phyloP scores from a whole-genome alignment of 92 coral and sea anemone genomes.

The Phenganax marumi region DNA sequence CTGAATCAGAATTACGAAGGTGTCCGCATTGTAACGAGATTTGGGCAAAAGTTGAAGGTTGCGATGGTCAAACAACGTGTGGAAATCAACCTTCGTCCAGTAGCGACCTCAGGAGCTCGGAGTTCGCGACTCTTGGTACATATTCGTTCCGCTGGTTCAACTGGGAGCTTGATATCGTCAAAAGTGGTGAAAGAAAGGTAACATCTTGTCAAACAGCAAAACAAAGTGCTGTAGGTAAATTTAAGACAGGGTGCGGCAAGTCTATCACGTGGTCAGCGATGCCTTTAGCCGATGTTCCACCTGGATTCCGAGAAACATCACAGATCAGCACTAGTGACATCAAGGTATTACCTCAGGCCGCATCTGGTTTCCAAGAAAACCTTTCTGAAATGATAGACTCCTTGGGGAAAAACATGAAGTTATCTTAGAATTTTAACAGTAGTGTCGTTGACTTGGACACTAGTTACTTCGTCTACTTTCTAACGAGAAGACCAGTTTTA shows the following conservation, averaged over 20 bases:
- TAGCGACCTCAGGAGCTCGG: slow-evolving; percentile 47
- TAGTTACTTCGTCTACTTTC: no score
- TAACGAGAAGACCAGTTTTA: no score
- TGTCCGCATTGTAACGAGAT: slow-evolving; percentile 45
- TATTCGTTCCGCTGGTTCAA: slow-evolving; percentile 40
- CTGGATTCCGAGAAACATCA: slow-evolving; percentile 39
- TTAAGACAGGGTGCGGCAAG: slow-evolving; percentile 36
- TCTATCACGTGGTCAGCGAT: slow-evolving; percentile 43
- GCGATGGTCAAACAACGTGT: slow-evolving; percentile 50
- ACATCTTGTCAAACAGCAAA: neutral
- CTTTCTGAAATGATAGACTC: slow-evolving; percentile 22
- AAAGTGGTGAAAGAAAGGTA: neutral
- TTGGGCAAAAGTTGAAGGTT: slow-evolving; percentile 51
- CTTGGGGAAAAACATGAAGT: neutral
- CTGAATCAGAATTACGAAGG: slow-evolving; percentile 50
- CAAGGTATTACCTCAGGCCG: slow-evolving; percentile 38
- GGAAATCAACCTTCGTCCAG: slow-evolving; percentile 30
- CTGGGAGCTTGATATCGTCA: neutral
- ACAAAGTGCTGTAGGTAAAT: neutral
- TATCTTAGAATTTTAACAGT: no score
- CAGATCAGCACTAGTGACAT: slow-evolving; percentile 49
- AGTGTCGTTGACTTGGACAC: no score
- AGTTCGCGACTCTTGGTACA: slow-evolving; percentile 48
- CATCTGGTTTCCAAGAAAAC: slow-evolving; percentile 5
- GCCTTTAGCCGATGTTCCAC: slow-evolving; percentile 32